Base-by-base conservation (phyloP, 2,113 vertebrate species). In the Platysternon megacephalum region DNA sequence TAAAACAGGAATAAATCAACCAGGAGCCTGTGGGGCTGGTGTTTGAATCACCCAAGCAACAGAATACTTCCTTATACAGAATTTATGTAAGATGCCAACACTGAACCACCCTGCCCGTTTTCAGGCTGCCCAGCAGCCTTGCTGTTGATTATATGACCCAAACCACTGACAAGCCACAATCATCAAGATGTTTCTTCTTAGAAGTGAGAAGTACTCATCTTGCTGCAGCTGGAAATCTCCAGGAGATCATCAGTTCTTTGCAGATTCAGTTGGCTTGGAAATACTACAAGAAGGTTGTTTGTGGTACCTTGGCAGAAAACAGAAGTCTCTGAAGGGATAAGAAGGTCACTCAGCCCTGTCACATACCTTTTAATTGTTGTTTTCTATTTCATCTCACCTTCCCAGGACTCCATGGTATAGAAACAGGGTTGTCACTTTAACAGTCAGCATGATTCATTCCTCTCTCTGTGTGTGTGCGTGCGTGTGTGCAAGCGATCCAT, bases 371-470 rank as follows among this genome's bases (percentile, higher is more conserved):
- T 79, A 55, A 74, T 28, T 4, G 8, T 46, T 46, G 3, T 32
- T 90, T 16, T 32, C 16, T 35, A 4, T 21, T 42, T 16, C 28
- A n/a, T 24, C 16, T 74, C 6, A n/a, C 61, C 22, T 1, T 46
- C 22, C 52, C 17, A 17, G 44, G 82, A 24, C 39, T 26, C 24
- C 58, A 13, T 32, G 29, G 32, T 21, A 49, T 49, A 32, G 17
- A 52, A 80, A 21, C 29, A 52, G 32, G 48, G 14, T 51, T 80
- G 48, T 80, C 48, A 52, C 19, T 35, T 3, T 2, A 28, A 74
- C 4, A 55, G 42, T 85, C 55, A 32, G 55, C 35, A 16, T 0
- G 0, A 58, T 39, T 17, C 0, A 1, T 24, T 51, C 26, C 48
- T 49, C 9, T 32, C 1, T 26, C 13, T 19, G 42, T 76, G 6